These are phyloP conservation scores for Cartodere bifasciata DNA, from an alignment of 2,888 invertebrate genomes.

Conservation along the genomic window DNA sequence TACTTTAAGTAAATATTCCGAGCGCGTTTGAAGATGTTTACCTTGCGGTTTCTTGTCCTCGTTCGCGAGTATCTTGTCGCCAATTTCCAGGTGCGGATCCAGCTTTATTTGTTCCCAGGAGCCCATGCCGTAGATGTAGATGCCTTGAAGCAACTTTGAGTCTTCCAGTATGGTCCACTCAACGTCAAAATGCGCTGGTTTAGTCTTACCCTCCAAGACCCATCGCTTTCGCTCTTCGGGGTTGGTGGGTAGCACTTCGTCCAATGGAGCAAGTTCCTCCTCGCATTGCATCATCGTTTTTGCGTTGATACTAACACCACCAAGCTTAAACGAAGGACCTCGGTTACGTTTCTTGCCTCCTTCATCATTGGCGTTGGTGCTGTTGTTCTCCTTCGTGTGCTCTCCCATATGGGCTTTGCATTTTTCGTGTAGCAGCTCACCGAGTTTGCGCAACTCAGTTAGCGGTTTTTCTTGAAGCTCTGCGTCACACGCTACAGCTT, in stretches of 20 bases:
- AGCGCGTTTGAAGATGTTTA: constrained; percentile 85
- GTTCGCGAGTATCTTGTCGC: constrained; percentile 78
- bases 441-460: constrained; percentile 75
- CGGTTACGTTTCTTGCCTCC: constrained; percentile 45
- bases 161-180: constrained; percentile 89
- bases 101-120: constrained; percentile 98
- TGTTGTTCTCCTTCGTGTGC: constrained; percentile 46
- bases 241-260: constrained; percentile 67
- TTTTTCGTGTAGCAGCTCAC: constrained; percentile 69
- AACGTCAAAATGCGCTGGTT: constrained; percentile 83
- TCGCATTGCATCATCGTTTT: constrained; percentile 82
- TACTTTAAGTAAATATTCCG: constrained; percentile 86
- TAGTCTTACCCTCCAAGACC: constrained; percentile 68
- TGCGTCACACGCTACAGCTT: constrained; percentile 93
- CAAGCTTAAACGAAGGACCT: constrained; percentile 80
- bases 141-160: constrained; percentile 76
- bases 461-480: constrained; percentile 93
- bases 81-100: constrained; percentile 68
- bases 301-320: constrained; percentile 91
- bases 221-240: constrained; percentile 71
- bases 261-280: constrained; percentile 82
- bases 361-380: constrained; percentile 32
- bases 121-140: constrained; percentile 94
- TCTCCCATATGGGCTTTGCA: constrained; percentile 72
- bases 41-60: constrained; percentile 89